These are phyloP conservation scores for Origma solitaria DNA, from an alignment of 2,113 vertebrate genomes.

Conservation along the genomic window DNA sequence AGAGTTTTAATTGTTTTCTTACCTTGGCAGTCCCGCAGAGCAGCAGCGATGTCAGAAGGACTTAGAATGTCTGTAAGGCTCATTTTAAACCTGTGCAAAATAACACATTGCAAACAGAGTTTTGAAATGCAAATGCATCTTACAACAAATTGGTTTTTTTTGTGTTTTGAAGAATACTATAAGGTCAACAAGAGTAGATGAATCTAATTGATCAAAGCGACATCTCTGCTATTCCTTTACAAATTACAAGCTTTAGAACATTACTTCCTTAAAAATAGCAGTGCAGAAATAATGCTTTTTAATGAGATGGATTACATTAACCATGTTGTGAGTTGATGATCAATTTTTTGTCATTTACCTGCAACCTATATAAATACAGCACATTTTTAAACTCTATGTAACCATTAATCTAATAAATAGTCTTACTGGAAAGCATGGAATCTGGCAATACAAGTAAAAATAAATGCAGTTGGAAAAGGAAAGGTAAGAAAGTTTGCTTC, in stretches of 20 bases:
- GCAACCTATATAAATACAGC: background rate
- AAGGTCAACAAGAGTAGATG: background rate
- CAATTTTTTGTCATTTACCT: background rate
- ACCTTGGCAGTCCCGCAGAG: constrained; percentile 96
- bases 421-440: background rate
- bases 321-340: background rate
- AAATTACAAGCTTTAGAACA: background rate
- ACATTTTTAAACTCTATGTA: background rate
- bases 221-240: background rate
- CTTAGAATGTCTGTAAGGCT: constrained; percentile 89
- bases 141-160: background rate
- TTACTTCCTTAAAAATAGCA: background rate
- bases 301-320: background rate
- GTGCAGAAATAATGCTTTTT: background rate
- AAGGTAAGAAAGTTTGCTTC: background rate
- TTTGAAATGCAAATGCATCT: background rate
- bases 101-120: background rate
- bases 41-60: constrained; percentile 88
- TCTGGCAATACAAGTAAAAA: background rate
- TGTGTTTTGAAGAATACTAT: background rate
- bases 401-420: background rate
- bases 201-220: background rate
- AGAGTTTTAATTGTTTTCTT: background rate
- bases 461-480: background rate
- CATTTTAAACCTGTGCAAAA: constrained; percentile 82